Conservation (phyloP, 1,140 invertebrate species). For the Hycleus cichorii region DNA sequence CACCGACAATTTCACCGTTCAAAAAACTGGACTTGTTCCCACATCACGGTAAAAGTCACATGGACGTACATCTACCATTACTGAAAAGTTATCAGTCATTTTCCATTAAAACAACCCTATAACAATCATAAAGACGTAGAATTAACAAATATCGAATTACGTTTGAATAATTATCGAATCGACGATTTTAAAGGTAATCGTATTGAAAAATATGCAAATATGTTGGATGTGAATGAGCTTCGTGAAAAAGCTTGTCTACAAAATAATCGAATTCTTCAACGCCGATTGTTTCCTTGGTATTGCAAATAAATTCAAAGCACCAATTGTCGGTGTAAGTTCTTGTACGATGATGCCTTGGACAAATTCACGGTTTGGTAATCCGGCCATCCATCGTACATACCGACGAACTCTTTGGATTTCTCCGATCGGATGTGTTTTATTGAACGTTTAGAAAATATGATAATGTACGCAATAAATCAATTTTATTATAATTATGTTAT, state of each 20-base stretch:
- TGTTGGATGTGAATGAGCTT: conserved; percentile 1
- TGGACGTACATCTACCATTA: conserved; percentile 58
- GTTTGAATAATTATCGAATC: background rate
- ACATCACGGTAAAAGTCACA: conserved; percentile 60
- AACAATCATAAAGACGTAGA: conserved; percentile 42
- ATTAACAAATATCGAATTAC: conserved; percentile 6
- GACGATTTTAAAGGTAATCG: background rate
- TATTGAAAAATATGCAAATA: background rate
- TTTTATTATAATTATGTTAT: conserved; percentile 12
- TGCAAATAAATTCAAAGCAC: conserved; percentile 52
- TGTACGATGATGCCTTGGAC: conserved; percentile 54
- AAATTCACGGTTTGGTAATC: conserved; percentile 48
- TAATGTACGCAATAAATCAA: conserved; percentile 26
- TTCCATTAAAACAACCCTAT: conserved; percentile 33
- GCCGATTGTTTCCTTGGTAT: conserved; percentile 59
- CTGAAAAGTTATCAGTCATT: conserved; percentile 54
- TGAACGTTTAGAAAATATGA: conserved; percentile 41
- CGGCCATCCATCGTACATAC: conserved; percentile 49
- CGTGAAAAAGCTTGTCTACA: background rate
- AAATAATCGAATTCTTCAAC: conserved; percentile 57
- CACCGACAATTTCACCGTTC: background rate
- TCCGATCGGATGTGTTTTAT: conserved; percentile 48
- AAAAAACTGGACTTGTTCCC: conserved; percentile 54
- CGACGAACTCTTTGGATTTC: conserved; percentile 47
- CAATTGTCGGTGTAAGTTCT: conserved; percentile 49